Evolutionary conservation across 2,797 vertebrate species (phyloP).

Genomic region (Enteromius afrohamiltoni): DNA sequence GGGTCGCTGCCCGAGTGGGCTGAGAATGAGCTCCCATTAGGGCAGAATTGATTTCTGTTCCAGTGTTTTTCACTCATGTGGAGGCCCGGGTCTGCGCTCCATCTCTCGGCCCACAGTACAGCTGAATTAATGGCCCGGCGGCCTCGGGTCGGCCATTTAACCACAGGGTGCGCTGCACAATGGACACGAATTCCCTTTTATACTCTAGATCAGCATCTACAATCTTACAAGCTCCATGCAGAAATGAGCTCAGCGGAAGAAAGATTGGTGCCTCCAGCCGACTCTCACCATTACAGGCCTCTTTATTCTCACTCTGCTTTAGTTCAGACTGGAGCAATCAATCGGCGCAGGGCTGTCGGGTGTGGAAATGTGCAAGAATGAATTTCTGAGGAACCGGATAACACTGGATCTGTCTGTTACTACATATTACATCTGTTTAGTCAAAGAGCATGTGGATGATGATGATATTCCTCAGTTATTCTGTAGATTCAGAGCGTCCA

Average conservation of each 20-base stretch:
- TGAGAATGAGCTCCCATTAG: slow-evolving; percentile 64
- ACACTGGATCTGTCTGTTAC: neutral
- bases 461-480: no score
- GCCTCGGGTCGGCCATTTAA: slow-evolving; percentile 51
- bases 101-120: slow-evolving; percentile 14
- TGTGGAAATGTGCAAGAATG: neutral
- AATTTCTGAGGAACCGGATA: neutral
- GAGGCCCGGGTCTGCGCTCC: slow-evolving; percentile 42
- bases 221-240: slow-evolving; percentile 40
- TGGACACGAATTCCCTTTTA: slow-evolving; percentile 50
- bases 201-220: slow-evolving; percentile 43
- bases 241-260: slow-evolving; percentile 38
- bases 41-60: slow-evolving; percentile 66
- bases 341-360: neutral
- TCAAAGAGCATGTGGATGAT: no score
- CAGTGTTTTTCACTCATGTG: slow-evolving; percentile 58
- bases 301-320: slow-evolving; percentile 3
- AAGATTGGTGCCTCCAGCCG: neutral
- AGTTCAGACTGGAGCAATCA: neutral
- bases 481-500: no score
- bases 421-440: no score
- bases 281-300: neutral
- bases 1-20: slow-evolving; percentile 56
- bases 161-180: slow-evolving; percentile 41
- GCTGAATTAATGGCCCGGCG: slow-evolving; percentile 57